Evolutionary conservation across 2,888 invertebrate genomes (phyloP).

Genomic region (Drosophila incognita): DNA sequence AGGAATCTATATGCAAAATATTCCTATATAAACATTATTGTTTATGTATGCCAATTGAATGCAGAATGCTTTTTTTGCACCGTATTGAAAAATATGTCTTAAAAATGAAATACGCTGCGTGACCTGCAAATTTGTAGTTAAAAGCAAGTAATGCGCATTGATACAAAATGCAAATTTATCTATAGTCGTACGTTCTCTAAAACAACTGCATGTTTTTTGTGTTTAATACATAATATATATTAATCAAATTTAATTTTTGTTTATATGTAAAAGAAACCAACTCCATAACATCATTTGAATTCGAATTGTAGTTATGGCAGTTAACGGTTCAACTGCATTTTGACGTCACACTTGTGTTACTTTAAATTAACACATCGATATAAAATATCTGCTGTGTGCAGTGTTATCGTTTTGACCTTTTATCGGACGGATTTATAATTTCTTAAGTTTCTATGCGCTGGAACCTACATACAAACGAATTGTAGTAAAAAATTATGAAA

Average conservation of each 20-base stretch:
- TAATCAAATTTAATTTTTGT: too few relatives aligned
- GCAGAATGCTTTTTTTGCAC: not conserved
- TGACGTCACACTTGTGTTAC: not conserved
- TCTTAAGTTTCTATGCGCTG: not conserved
- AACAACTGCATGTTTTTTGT: too few relatives aligned
- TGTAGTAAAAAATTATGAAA: not conserved
- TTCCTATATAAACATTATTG: not conserved
- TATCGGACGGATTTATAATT: not conserved
- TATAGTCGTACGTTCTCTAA: too few relatives aligned
- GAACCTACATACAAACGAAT: not conserved
- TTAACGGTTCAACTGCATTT: not conserved
- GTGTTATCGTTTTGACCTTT: not conserved
- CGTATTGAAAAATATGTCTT: not conserved
- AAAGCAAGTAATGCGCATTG: too few relatives aligned
- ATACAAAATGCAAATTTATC: too few relatives aligned
- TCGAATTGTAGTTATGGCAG: not conserved
- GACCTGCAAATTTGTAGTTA: too few relatives aligned
- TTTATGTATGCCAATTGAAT: not conserved
- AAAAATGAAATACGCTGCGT: not conserved
- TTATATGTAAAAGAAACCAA: not conserved
- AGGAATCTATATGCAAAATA: not conserved
- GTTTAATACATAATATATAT: too few relatives aligned
- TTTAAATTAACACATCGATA: not conserved
- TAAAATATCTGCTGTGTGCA: not conserved
- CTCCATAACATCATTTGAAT: not conserved